Evolutionary conservation across 2,888 invertebrate genomes (phyloP), one percentile per base, ranked within the genome.

Genomic region (Pyrgus malvae): DNA sequence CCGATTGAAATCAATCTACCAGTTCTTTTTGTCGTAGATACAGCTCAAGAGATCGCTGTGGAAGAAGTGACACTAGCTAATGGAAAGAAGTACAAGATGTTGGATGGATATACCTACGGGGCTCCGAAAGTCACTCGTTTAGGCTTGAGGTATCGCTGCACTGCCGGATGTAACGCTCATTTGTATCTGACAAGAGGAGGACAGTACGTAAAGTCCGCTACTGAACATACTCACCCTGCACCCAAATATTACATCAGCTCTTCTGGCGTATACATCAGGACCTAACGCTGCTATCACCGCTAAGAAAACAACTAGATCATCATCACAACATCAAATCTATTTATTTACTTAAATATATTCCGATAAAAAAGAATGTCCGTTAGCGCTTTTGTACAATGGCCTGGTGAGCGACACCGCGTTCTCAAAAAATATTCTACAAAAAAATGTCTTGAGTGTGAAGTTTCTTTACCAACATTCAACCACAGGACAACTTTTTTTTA

Each of bases 191-290:
- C 58, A 1, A 12, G 41, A 7, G 56, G 68, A 0, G 69, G 70
- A 0, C 27, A 25, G 0, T 63, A 66, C 27, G 8, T 66, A 0
- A 61, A 54, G 11, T 40, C 58, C 3, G 42, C 49, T 8, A 61
- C 67, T 29, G 62, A 62, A 0, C 70, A 74, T 48, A 61, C 48
- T 6, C 74, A 76, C 46, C 16, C 23, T 4, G 63, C 60, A 0
- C 70, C 70, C 0, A 57, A 41, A 0, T 68, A 63, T 38, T 55
- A 50, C 35, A 23, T 63, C 1, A 35, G 62, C 19, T 17, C 60
- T 7, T 40, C 56, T 8, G 70, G 74, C 2, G 21, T 49, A 8
- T 70, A 72, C 56, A 31, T 62, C 0, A 65, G 62, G 44, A 49
- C 53, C 4, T 48, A 38, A 17, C 1, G 17, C 17, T 17, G n/a